Conservation (phyloP, 2,797 vertebrate genomes). For the Lepilemur septentrionalis region DNA sequence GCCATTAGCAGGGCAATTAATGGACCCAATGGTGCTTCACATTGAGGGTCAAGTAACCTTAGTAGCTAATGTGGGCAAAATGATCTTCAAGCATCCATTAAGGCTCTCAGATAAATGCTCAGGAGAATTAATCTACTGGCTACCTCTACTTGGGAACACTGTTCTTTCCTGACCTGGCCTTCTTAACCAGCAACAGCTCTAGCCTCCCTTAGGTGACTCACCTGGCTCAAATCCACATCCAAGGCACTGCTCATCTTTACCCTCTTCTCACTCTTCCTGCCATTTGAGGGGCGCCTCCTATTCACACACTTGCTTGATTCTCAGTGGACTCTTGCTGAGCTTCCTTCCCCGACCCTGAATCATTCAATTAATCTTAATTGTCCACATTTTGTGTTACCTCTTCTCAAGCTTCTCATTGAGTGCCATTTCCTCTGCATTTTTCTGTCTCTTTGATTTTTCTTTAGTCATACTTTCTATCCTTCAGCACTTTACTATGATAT, state of each 20-base stretch:
- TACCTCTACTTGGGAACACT: constrained; percentile 19
- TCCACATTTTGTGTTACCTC: not conserved
- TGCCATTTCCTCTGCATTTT: constrained; percentile 29
- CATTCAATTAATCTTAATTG: constrained; percentile 19
- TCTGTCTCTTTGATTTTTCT: constrained; percentile 47
- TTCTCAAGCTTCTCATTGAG: not conserved
- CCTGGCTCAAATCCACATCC: not conserved
- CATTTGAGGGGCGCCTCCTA: not conserved
- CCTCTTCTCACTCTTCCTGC: not conserved
- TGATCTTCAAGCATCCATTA: constrained; percentile 52
- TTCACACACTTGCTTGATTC: not conserved
- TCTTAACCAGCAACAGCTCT: not conserved
- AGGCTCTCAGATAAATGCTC: constrained; percentile 34
- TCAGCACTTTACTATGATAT: constrained; percentile 12
- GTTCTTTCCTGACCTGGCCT: not conserved
- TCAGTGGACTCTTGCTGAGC: not conserved
- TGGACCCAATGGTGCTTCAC: not conserved
- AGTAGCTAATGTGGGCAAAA: constrained; percentile 48
- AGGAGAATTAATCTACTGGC: constrained; percentile 22
- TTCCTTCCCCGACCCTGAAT: not conserved
- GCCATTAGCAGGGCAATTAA: constrained; percentile 39
- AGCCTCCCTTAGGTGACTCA: not conserved
- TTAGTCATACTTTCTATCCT: constrained; percentile 18
- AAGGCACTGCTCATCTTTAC: not conserved
- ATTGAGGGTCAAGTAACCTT: constrained; percentile 1